phyloP scores from a whole-genome alignment of 1,140 invertebrate species.

The Microvelia longipes region DNA sequence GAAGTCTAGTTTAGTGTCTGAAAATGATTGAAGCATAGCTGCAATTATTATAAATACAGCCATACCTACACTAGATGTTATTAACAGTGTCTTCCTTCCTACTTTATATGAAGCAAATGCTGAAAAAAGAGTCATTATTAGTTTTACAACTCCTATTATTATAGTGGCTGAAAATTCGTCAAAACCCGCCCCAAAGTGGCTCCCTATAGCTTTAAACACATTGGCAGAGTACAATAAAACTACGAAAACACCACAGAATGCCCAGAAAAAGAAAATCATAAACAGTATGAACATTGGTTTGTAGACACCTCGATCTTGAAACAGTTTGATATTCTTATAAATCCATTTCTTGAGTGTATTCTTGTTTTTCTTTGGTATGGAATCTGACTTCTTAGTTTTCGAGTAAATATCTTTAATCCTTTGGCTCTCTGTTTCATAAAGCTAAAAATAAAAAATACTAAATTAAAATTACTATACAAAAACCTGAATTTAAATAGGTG shows the following conservation, averaged over 20 bases:
- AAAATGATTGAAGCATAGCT: background rate
- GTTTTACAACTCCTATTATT: conserved; percentile 35
- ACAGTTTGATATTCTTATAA: conserved; percentile 1
- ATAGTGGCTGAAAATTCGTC: conserved; percentile 34
- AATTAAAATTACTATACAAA: background rate
- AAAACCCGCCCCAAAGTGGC: conserved; percentile 17
- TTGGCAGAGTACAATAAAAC: conserved; percentile 52
- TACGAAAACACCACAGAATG: conserved; percentile 41
- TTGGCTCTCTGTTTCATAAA: background rate
- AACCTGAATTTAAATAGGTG: background rate
- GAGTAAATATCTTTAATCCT: background rate
- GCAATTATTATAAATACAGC: conserved; percentile 10
- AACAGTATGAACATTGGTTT: conserved; percentile 36
- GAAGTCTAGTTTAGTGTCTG: background rate
- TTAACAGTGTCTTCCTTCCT: conserved; percentile 34
- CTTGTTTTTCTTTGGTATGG: background rate
- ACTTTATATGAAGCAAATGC: conserved; percentile 35
- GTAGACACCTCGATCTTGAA: conserved; percentile 30
- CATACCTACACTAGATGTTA: conserved; percentile 39
- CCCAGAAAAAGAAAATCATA: conserved; percentile 38
- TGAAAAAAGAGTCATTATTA: conserved; percentile 35
- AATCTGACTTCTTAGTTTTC: background rate
- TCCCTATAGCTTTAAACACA: conserved; percentile 35
- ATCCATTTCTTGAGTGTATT: background rate
- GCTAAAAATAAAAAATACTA: background rate